These are phyloP conservation scores for Entomobrya proxima DNA, from an alignment of 2,888 invertebrate species.

Conservation along the genomic window DNA sequence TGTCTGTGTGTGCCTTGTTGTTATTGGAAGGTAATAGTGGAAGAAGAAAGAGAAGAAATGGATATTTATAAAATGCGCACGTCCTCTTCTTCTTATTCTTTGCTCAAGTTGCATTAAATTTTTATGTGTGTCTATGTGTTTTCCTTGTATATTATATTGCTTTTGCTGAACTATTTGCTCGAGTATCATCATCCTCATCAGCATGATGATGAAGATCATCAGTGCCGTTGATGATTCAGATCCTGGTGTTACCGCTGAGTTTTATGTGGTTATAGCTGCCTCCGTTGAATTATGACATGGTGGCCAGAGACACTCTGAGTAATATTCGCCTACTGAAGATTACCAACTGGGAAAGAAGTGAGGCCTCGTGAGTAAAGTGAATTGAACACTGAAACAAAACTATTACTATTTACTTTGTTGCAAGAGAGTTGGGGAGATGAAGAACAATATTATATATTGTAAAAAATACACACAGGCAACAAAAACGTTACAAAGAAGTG, in stretches of 20 bases:
- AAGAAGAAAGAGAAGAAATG: too few relatives aligned
- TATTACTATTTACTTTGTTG: constrained; percentile 51
- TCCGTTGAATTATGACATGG: constrained; percentile 66
- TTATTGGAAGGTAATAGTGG: too few relatives aligned
- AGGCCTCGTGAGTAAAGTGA: constrained; percentile 52
- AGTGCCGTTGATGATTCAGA: constrained; percentile 64
- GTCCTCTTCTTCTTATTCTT: not conserved
- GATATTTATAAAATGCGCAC: not conserved
- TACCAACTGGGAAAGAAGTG: constrained; percentile 1
- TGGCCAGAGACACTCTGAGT: constrained; percentile 64
- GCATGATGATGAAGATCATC: constrained; percentile 64
- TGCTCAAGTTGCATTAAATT: not conserved
- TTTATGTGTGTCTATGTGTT: not conserved
- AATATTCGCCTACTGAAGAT: constrained; percentile 20
- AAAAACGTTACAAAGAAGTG: constrained; percentile 9
- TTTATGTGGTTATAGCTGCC: constrained; percentile 69
- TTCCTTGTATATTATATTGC: not conserved
- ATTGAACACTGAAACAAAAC: constrained; percentile 33
- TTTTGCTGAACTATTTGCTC: constrained; percentile 46
- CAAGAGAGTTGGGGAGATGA: constrained; percentile 6
- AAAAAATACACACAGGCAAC: not conserved
- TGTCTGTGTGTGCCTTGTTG: not conserved
- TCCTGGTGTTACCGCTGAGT: constrained; percentile 67
- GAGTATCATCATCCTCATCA: constrained; percentile 63
- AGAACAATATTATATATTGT: constrained; percentile 29